phyloP scores from a whole-genome alignment of 1,140 invertebrate genomes.

The Drosophila sulfurigaster region DNA sequence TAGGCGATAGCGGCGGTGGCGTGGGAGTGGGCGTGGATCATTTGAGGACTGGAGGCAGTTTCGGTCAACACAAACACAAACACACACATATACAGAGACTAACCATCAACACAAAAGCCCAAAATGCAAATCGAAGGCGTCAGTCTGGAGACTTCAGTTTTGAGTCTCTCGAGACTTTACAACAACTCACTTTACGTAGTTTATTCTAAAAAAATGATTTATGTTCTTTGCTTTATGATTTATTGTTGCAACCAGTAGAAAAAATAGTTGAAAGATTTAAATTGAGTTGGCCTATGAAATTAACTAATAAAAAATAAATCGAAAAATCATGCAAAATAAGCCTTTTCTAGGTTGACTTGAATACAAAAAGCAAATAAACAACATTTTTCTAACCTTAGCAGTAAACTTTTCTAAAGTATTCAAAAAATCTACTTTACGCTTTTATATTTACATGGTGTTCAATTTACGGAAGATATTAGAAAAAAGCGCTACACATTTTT shows the following conservation, averaged over 20 bases:
- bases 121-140: slow-evolving; percentile 35
- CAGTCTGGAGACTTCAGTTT: neutral
- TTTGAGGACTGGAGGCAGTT: slow-evolving; percentile 45
- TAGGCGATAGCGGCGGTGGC: slow-evolving; percentile 16
- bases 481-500: no score
- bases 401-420: no score
- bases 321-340: neutral
- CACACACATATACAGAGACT: neutral
- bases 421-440: no score
- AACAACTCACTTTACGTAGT: slow-evolving; percentile 31
- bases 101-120: neutral
- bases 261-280: neutral
- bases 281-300: slow-evolving; percentile 4
- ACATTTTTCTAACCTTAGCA: no score
- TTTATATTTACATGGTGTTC: no score
- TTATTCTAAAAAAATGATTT: slow-evolving; percentile 41
- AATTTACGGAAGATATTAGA: no score
- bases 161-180: slow-evolving; percentile 15
- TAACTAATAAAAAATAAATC: neutral
- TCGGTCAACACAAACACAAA: slow-evolving; percentile 26
- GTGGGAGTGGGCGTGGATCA: slow-evolving; percentile 44
- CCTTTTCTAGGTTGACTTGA: neutral
- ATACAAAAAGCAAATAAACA: no score
- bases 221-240: slow-evolving; percentile 31
- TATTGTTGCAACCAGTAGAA: slow-evolving; percentile 17